phyloP scores from a whole-genome alignment of 2,888 invertebrate genomes.

The Rutpela maculata region DNA sequence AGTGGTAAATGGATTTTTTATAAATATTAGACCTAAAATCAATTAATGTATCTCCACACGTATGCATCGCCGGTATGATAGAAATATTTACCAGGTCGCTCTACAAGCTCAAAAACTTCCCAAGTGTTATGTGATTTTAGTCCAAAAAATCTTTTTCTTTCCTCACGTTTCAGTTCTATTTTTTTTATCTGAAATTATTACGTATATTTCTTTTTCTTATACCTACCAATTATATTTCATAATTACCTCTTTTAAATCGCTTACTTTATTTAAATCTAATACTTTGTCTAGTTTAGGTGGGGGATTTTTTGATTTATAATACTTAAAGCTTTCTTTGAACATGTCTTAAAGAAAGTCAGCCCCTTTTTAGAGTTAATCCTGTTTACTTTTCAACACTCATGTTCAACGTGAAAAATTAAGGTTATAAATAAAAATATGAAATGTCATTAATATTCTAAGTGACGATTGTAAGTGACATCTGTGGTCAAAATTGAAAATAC shows the following conservation, averaged over 20 bases:
- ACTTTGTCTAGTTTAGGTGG: slow-evolving; percentile 81
- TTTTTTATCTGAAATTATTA: slow-evolving; percentile 68
- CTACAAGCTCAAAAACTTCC: slow-evolving; percentile 79
- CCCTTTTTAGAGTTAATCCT: neutral
- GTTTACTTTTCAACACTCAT: slow-evolving; percentile 18
- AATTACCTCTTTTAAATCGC: slow-evolving; percentile 41
- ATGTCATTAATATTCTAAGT: neutral
- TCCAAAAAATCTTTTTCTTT: slow-evolving; percentile 68
- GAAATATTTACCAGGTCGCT: slow-evolving; percentile 79
- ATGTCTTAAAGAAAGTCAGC: slow-evolving; percentile 62
- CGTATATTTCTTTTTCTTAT: neutral
- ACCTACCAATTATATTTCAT: neutral
- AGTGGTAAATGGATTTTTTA: slow-evolving; percentile 88
- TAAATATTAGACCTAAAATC: slow-evolving; percentile 82
- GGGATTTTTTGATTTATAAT: slow-evolving; percentile 84
- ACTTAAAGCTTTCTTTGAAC: slow-evolving; percentile 87
- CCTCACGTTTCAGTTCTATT: slow-evolving; percentile 52
- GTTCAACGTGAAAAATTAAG: slow-evolving; percentile 21
- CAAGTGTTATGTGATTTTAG: slow-evolving; percentile 76
- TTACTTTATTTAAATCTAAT: slow-evolving; percentile 75
- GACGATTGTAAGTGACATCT: too few species aligned
- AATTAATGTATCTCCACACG: neutral
- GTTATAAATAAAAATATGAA: slow-evolving; percentile 7
- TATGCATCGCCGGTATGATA: slow-evolving; percentile 17
- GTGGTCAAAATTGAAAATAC: neutral